Conservation (phyloP, 2,113 vertebrate genomes). For the Heptranchias perlo region DNA sequence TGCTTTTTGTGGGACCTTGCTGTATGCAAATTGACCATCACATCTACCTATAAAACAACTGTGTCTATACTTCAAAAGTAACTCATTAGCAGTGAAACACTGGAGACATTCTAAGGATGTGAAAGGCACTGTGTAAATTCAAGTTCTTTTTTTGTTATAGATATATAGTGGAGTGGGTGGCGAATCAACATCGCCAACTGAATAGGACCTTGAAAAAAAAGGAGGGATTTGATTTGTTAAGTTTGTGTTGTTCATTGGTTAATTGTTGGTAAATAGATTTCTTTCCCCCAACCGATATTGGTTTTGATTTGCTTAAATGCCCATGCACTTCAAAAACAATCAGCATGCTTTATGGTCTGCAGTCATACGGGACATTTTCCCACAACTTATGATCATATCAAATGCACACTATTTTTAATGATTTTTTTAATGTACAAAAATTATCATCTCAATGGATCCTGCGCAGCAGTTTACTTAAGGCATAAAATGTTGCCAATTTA, state of each 20-base stretch:
- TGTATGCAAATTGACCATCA: neutral
- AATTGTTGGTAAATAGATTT: neutral
- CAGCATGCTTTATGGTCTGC: neutral
- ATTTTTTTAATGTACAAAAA: neutral
- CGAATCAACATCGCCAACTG: neutral
- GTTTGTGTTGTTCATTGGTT: neutral
- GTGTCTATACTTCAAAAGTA: neutral
- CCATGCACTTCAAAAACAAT: neutral
- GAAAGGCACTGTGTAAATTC: neutral
- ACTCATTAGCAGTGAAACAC: neutral
- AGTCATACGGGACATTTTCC: neutral
- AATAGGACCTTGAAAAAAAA: neutral
- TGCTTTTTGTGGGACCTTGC: neutral
- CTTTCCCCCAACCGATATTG: too few relatives aligned
- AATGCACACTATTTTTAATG: neutral
- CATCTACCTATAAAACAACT: neutral
- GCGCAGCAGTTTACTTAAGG: neutral
- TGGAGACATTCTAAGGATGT: neutral
- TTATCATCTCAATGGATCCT: neutral
- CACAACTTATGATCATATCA: neutral
- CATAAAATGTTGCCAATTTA: neutral
- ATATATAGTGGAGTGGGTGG: neutral
- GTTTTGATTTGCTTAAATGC: too few relatives aligned
- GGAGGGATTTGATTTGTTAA: neutral
- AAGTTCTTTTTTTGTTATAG: neutral